Evolutionary conservation across 1,140 invertebrate genomes (phyloP), one percentile per base, ranked within the genome.

Genomic region (Neocloeon triangulifer): DNA sequence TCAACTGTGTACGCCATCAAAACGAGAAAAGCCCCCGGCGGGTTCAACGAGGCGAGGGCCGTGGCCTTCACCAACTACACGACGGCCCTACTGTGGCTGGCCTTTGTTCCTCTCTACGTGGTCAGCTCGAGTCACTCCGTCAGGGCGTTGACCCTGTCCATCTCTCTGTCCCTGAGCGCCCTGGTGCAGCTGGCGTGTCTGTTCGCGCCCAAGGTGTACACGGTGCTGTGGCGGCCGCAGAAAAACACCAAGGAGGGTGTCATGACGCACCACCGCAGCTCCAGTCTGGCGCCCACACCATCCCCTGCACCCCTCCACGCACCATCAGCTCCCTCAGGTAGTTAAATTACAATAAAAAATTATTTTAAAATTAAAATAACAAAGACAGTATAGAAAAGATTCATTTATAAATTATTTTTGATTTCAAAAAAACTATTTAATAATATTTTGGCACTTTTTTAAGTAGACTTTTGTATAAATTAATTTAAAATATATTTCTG

Each of bases 61-160:
- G 72, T 77, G 39, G 73, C 68, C 15, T 77, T 77, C 46, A 69
- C 73, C 2, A 77, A 75, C 56, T 79, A 79, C 45, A 72, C 70
- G 1, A 75, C 72, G 2, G 71, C 73, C 40, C 63, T 79, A 14
- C 59, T 78, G n/a, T 78, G 74, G 74, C 47, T 77, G 20, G 69
- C 71, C 7, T 78, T 75, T 42, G 62, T 74, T 5, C 71, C 75
- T 2, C 62, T 79, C 5, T 79, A 74, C 49, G 58, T 78, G 47
- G 61, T 61, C 4, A 59, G 48, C 28, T 50, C 51, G 4, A 56
- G 47, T 35, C 55, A 46, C 31, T 46, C 48, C 4, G 57, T 66
- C 9, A 48, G 61, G 13, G 50, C 59, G 1, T 54, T 66, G 3
- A 66, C 62, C 1, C 46, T 67, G 6, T 59, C 60, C 7, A 51